Base-by-base conservation (phyloP, 2,888 invertebrate species). In the Mythimna pallens region DNA sequence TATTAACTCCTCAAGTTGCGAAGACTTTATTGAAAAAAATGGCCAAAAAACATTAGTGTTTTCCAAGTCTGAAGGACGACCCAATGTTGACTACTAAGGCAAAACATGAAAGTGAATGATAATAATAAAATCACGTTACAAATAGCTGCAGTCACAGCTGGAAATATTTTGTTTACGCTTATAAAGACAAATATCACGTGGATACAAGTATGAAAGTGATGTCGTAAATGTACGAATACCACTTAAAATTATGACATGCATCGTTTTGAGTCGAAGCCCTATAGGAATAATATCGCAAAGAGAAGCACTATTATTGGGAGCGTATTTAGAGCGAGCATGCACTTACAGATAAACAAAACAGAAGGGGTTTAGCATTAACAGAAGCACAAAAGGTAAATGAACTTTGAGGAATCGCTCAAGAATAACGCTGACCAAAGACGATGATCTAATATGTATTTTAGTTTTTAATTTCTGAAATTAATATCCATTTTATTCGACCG, bases 271-370 rank as follows among this genome's bases (percentile, higher is more conserved):
- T 78, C 67, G 73, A 72, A 80, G 78, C 76, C 67, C 72, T 70
- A 66, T 72, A 77, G 75, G 73, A 81, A 81, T 71, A 79, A 84
- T 85, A 87, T 83, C 74, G 76, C 77, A 40, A 86, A 86, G 65
- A 81, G 85, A 86, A 86, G 80, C 70, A 81, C 85, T 89, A 88
- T 87, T 88, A 89, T 83, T 87, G 85, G 80, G 76, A 86, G 79
- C 73, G 82, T 86, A 93, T 93, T 92, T 87, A 89, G 92, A 91
- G 80, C 90, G 86, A 66, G 86, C 88, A 86, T 88, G 88, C 93
- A 92, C 92, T 93, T 84, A 89, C 84, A 89, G 91, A 90, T 93
- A 91, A 88, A 89, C 87, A 87, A 90, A 87, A 79, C 92, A 92
- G 91, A 90, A 89, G 82, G 84, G 85, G 88, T 88, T 85, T 83